Percentiles rank a stretch among this genome's conserved stretches.
Evolutionary conservation across 92 coral and sea anemone genomes (phyloP).

Genomic region (Porites rus): DNA sequence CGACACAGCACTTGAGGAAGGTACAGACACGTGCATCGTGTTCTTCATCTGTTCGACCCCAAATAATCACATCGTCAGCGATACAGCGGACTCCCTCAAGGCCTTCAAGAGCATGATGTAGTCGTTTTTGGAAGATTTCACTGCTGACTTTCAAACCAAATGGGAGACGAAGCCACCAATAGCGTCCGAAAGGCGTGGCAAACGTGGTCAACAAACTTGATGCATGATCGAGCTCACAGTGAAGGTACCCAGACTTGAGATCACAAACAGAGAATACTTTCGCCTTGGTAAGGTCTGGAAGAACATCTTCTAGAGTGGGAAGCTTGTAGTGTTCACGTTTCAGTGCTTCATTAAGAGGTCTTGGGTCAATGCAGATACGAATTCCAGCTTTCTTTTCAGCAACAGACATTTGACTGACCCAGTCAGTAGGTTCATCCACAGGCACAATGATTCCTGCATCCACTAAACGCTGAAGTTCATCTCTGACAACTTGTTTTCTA

Average conservation of each 20-base stretch:
- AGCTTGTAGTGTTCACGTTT: constrained; percentile 30
- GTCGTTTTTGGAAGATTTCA: constrained; percentile 15
- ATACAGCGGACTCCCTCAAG: constrained; percentile 17
- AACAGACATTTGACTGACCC: constrained; percentile 34
- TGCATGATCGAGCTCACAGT: constrained; percentile 4
- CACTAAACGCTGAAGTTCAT: constrained; percentile 24
- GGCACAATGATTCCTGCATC: neutral
- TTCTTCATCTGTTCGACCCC: constrained; percentile 7
- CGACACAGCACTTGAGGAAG: constrained; percentile 23
- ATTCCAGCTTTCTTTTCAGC: constrained; percentile 23
- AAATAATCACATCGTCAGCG: constrained; percentile 23
- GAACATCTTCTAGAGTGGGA: constrained; percentile 8
- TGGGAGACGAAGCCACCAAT: constrained; percentile 10
- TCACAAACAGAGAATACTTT: neutral
- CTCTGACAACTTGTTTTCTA: constrained; percentile 2
- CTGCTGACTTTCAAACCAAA: constrained; percentile 29
- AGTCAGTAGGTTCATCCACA: constrained; percentile 25
- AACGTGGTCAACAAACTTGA: constrained; percentile 22
- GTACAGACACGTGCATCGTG: neutral
- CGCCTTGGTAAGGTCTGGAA: constrained; percentile 3
- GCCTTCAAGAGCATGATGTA: constrained; percentile 36
- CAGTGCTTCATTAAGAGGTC: constrained; percentile 20
- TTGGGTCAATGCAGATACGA: constrained; percentile 33
- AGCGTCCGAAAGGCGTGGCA: constrained; percentile 26
- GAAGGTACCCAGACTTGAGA: constrained; percentile 15